Percentiles rank a stretch among this genome's conserved stretches.
These are phyloP conservation scores for Spongia lamella DNA, from an alignment of 37 sponge, comb jelly and placozoan species.

Conservation along the genomic window DNA sequence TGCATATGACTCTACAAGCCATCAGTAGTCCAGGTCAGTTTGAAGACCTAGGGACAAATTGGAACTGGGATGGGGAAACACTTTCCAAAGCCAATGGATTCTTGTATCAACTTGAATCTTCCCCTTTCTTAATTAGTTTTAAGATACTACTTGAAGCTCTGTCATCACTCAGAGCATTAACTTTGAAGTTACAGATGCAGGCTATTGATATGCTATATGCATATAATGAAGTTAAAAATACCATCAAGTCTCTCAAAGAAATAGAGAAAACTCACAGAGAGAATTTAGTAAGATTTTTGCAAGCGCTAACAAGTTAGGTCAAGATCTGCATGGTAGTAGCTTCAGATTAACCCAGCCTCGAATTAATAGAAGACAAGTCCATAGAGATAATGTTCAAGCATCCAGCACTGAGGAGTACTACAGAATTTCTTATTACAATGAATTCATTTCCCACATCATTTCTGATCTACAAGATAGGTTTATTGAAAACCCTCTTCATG, in stretches of 20 bases:
- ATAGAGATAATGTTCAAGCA: slow-evolving; percentile 42
- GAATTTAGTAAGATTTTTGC: slow-evolving; percentile 23
- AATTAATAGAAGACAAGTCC: slow-evolving; percentile 37
- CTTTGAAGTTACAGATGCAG: slow-evolving; percentile 59
- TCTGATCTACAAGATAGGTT: slow-evolving; percentile 52
- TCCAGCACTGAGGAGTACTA: slow-evolving; percentile 54
- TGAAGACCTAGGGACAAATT: slow-evolving; percentile 34
- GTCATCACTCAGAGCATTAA: slow-evolving; percentile 17
- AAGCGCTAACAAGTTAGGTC: slow-evolving; percentile 29
- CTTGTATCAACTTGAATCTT: slow-evolving; percentile 42
- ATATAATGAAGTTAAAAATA: slow-evolving; percentile 31
- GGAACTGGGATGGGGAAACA: slow-evolving; percentile 71
- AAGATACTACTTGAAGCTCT: slow-evolving; percentile 48
- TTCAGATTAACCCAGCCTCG: slow-evolving; percentile 38
- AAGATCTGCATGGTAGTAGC: slow-evolving; percentile 38
- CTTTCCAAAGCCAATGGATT: slow-evolving; percentile 63
- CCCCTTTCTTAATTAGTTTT: slow-evolving; percentile 50
- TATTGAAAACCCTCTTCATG: slow-evolving; percentile 43
- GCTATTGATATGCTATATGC: slow-evolving; percentile 57
- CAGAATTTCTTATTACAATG: slow-evolving; percentile 36
- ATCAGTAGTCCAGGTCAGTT: slow-evolving; percentile 45
- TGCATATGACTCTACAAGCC: slow-evolving; percentile 32
- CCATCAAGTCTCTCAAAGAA: slow-evolving; percentile 13
- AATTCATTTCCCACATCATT: slow-evolving; percentile 57
- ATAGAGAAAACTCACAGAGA: slow-evolving; percentile 26